Conservation (phyloP, 2,888 invertebrate genomes). For the Tenthredo amoena region DNA sequence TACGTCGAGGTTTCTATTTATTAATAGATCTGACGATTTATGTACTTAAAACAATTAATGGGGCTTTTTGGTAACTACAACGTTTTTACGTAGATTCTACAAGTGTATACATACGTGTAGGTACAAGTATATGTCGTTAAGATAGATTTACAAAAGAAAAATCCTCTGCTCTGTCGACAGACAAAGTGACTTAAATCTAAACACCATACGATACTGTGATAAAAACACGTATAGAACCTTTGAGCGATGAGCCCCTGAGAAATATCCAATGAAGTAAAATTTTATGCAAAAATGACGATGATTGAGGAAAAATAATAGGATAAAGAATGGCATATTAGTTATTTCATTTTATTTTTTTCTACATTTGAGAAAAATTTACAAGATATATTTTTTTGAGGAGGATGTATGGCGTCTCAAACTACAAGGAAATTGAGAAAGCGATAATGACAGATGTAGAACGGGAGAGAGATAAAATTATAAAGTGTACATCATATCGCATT, state of each 20-base stretch:
- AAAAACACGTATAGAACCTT: neutral
- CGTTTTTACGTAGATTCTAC: neutral
- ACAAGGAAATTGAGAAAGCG: slow-evolving; percentile 15
- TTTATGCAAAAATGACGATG: too few relatives aligned
- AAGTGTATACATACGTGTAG: neutral
- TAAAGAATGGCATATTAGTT: neutral
- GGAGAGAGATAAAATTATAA: neutral
- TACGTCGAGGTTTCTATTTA: slow-evolving; percentile 6
- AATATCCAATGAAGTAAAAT: neutral
- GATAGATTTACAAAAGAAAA: neutral
- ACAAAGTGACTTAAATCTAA: neutral
- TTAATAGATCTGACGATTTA: slow-evolving; percentile 46
- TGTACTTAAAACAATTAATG: slow-evolving; percentile 41
- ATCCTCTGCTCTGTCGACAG: slow-evolving; percentile 2
- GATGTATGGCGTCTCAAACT: neutral
- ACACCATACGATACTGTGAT: neutral
- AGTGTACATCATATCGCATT: slow-evolving; percentile 6
- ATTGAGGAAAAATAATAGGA: too few relatives aligned
- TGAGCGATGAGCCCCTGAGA: neutral
- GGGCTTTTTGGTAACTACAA: slow-evolving; percentile 25
- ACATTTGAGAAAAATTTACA: neutral
- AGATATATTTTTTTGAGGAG: neutral
- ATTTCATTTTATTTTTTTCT: neutral
- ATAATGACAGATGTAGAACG: slow-evolving; percentile 11
- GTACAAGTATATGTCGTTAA: slow-evolving; percentile 6